Conservation (phyloP, 2,888 invertebrate genomes). For the Drosophila sordidula region DNA sequence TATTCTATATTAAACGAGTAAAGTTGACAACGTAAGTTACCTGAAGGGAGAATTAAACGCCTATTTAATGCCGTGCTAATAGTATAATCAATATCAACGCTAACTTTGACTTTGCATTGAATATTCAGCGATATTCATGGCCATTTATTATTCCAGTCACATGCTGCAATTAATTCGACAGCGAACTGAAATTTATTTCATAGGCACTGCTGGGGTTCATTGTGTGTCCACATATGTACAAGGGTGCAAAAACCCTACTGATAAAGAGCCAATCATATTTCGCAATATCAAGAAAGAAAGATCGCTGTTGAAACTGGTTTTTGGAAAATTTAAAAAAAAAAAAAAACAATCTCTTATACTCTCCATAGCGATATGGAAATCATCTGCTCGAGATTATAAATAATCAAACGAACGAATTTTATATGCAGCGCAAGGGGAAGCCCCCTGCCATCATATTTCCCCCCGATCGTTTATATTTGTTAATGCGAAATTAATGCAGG, state of each 20-base stretch:
- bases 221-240: slow-evolving; percentile 17
- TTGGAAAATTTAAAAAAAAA: neutral
- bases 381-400: slow-evolving; percentile 59
- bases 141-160: slow-evolving; percentile 20
- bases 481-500: slow-evolving; percentile 72
- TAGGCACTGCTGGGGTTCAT: slow-evolving; percentile 13
- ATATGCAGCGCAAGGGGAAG: slow-evolving; percentile 23
- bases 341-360: slow-evolving; percentile 1
- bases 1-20: no score
- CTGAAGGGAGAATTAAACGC: neutral
- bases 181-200: slow-evolving; percentile 16
- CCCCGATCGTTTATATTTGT: slow-evolving; percentile 27
- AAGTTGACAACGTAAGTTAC: neutral
- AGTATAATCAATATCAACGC: neutral
- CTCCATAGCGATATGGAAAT: slow-evolving; percentile 31
- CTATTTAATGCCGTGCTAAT: slow-evolving; percentile 6
- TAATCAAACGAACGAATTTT: slow-evolving; percentile 55
- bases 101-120: neutral
- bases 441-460: neutral
- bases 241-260: slow-evolving; percentile 40
- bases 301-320: slow-evolving; percentile 37
- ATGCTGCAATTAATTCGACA: slow-evolving; percentile 19
- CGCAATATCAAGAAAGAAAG: slow-evolving; percentile 45
- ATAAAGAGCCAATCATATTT: slow-evolving; percentile 39
- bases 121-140: slow-evolving; percentile 13